Evolutionary conservation across 2,113 vertebrate genomes (phyloP).

Genomic region (Propithecus coquereli): DNA sequence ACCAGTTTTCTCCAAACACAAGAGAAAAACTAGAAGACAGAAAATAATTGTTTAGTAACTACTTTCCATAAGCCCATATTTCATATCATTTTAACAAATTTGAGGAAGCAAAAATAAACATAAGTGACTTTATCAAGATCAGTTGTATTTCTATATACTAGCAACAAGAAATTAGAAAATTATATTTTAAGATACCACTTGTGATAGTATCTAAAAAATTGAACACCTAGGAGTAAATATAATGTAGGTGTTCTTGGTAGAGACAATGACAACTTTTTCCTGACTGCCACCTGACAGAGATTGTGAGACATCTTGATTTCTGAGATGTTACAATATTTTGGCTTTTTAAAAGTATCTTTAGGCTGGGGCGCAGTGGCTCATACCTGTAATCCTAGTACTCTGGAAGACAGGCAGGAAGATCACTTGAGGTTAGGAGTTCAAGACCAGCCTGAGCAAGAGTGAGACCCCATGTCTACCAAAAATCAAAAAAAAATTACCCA

Average conservation of each 20-base stretch:
- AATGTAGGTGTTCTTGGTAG: background rate
- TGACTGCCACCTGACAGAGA: background rate
- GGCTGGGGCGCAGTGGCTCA: background rate
- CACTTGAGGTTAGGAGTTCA: too few relatives aligned
- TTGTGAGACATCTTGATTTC: background rate
- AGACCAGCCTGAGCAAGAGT: too few relatives aligned
- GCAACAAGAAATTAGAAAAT: background rate
- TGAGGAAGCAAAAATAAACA: background rate
- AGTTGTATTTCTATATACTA: background rate
- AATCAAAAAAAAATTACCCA: too few relatives aligned
- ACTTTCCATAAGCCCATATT: background rate
- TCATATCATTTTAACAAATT: background rate
- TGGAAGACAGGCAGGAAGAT: too few relatives aligned
- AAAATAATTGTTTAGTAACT: background rate
- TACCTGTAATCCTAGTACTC: too few relatives aligned
- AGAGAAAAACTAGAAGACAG: slow-evolving; percentile 19
- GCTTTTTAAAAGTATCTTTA: background rate
- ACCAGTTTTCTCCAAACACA: background rate
- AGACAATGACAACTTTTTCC: background rate
- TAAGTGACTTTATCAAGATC: background rate
- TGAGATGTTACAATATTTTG: background rate
- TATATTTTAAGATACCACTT: background rate
- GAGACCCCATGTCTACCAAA: too few relatives aligned
- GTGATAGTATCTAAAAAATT: background rate
- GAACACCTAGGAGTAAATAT: background rate